These are phyloP conservation scores for Halcyon chelicuti DNA, from an alignment of 2,797 vertebrate species.

Conservation along the genomic window DNA sequence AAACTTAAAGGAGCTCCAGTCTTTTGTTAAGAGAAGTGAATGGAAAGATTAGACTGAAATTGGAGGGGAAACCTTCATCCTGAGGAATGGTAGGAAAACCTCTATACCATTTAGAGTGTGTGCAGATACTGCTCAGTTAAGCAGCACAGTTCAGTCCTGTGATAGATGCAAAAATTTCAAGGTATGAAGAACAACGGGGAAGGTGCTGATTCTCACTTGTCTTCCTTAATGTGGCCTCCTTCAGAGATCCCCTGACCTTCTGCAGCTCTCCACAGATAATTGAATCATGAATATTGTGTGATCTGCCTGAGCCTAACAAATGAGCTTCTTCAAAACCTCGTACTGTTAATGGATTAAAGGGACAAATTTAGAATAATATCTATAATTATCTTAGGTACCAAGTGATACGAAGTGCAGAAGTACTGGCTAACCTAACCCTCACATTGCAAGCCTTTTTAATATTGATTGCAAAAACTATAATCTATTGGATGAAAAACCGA, in stretches of 20 bases:
- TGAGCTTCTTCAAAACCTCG: conserved; percentile 5
- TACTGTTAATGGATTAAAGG: background rate
- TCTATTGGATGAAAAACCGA: background rate
- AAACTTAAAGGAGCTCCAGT: background rate
- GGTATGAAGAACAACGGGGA: background rate
- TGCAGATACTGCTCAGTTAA: background rate
- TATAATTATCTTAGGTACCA: background rate
- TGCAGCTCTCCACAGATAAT: background rate
- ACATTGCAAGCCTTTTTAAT: background rate
- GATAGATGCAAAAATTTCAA: background rate
- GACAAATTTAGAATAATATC: background rate
- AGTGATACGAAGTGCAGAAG: background rate
- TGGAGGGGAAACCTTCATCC: background rate
- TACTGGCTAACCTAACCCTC: background rate
- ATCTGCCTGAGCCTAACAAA: background rate
- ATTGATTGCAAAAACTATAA: background rate
- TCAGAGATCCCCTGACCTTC: background rate
- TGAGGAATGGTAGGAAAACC: background rate
- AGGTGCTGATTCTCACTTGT: background rate
- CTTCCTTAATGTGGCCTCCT: background rate
- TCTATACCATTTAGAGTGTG: background rate
- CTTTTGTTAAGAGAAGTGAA: background rate
- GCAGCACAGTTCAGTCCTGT: background rate
- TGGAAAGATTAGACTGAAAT: background rate
- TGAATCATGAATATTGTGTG: background rate